Conservation (phyloP, 1,140 invertebrate genomes). For the Dinoponera quadriceps region DNA sequence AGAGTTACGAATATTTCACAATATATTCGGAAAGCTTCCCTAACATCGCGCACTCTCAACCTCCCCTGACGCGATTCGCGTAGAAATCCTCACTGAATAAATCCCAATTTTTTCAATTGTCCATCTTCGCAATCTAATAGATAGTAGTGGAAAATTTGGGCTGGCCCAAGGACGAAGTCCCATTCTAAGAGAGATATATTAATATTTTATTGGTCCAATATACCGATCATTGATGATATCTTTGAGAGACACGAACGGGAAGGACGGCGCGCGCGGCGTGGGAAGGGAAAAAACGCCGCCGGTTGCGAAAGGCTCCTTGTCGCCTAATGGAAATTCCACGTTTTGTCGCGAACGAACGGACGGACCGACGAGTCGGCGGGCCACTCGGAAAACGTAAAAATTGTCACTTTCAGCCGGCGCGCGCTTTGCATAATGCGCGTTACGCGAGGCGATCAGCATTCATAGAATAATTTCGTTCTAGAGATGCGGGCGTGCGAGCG, state of each 20-base stretch:
- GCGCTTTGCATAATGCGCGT: constrained; percentile 78
- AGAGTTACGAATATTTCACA: too few species aligned
- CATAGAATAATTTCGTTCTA: constrained; percentile 83
- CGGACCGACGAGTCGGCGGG: constrained; percentile 50
- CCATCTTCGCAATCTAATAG: background rate
- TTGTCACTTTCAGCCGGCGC: constrained; percentile 77
- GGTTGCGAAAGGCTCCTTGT: constrained; percentile 66
- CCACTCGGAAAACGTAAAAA: constrained; percentile 75
- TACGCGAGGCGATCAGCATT: constrained; percentile 78
- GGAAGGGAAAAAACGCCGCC: constrained; percentile 59
- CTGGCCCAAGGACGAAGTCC: background rate
- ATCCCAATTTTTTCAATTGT: constrained; percentile 7
- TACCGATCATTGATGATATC: constrained; percentile 18
- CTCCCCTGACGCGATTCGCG: background rate
- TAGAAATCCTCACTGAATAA: background rate
- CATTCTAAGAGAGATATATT: background rate
- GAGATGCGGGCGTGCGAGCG: constrained; percentile 54
- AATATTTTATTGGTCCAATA: constrained; percentile 29
- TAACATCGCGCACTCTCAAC: background rate
- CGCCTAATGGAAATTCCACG: constrained; percentile 81
- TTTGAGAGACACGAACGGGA: constrained; percentile 36
- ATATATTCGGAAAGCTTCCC: background rate
- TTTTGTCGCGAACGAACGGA: constrained; percentile 71
- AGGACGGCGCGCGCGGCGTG: constrained; percentile 54
- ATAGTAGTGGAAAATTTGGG: background rate